These are phyloP conservation scores for Protosalanx chinensis DNA, from an alignment of 2,797 vertebrate species.

Conservation along the genomic window DNA sequence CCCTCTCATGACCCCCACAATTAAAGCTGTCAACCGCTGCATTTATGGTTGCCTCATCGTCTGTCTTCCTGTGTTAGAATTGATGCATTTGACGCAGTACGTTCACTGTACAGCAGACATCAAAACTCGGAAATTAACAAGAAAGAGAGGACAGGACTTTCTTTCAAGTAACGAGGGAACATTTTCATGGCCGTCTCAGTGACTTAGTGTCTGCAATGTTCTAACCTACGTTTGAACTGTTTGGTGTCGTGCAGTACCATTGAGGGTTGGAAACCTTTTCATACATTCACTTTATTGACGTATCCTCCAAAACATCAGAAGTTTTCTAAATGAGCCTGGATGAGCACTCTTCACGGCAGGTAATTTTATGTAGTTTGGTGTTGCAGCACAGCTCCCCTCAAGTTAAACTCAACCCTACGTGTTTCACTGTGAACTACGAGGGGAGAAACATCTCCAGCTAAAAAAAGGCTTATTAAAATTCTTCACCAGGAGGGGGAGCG, in stretches of 20 bases:
- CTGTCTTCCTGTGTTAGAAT: conserved; percentile 45
- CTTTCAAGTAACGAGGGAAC: neutral
- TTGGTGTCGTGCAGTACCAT: neutral
- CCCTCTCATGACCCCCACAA: conserved; percentile 28
- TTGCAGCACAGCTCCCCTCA: neutral
- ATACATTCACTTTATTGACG: neutral
- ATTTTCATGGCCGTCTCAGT: neutral
- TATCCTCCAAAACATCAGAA: neutral
- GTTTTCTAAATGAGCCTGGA: neutral
- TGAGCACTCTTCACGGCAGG: neutral
- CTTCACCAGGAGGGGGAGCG: neutral
- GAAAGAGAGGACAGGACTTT: neutral
- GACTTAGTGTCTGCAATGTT: neutral
- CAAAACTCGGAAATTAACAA: conserved; percentile 46
- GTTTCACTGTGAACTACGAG: conserved; percentile 2
- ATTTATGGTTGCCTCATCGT: conserved; percentile 28
- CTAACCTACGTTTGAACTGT: neutral
- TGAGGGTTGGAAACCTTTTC: neutral
- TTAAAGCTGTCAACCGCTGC: conserved; percentile 36
- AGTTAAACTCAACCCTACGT: neutral
- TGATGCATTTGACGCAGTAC: conserved; percentile 44
- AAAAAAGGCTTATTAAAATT: neutral
- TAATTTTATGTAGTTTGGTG: neutral
- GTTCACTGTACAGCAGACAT: conserved; percentile 34
- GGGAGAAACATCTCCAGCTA: neutral